Conservation (phyloP, 2,113 vertebrate genomes). For the Felis chaus region DNA sequence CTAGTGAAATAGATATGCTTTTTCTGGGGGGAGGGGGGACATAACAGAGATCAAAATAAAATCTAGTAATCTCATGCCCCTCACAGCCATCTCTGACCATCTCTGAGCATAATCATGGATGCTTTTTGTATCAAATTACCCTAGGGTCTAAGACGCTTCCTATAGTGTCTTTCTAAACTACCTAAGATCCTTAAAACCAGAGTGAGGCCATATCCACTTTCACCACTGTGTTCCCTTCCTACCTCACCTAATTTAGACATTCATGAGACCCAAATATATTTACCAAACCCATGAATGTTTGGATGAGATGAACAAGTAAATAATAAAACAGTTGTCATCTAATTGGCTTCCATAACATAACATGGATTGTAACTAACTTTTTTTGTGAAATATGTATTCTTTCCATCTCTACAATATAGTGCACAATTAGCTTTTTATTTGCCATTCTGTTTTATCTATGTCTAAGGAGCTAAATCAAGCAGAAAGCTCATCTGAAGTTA, state of each 20-base stretch:
- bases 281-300: background rate
- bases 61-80: background rate
- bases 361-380: background rate
- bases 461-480: conserved; percentile 15
- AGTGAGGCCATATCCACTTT: background rate
- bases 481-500: conserved; percentile 32
- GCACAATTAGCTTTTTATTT: conserved; percentile 16
- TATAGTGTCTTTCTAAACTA: background rate
- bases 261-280: background rate
- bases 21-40: background rate
- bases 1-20: background rate
- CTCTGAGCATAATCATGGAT: background rate
- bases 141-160: background rate
- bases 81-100: background rate
- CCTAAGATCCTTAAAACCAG: background rate
- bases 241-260: background rate
- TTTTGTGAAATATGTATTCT: background rate
- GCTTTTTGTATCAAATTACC: background rate
- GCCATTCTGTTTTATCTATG: conserved; percentile 26
- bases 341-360: background rate
- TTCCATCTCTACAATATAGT: background rate
- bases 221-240: background rate
- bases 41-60: background rate
- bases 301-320: background rate
- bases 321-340: background rate